Percentiles rank a stretch among this genome's conserved stretches.
Conservation (phyloP, 2,888 invertebrate genomes). For the Cantharis flavilabris region DNA sequence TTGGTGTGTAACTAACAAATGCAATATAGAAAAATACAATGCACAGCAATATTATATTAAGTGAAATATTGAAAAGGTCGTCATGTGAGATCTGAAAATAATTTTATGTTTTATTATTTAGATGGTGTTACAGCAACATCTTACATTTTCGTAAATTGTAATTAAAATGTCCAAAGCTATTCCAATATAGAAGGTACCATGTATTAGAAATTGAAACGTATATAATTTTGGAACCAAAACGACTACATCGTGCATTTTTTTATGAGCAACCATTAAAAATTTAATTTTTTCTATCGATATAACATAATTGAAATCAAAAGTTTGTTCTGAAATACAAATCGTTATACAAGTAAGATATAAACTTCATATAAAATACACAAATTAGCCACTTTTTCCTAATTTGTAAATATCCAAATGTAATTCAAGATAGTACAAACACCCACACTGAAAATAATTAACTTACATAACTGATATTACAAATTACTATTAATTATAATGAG, state of each 20-base stretch:
- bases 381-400: no score
- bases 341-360: no score
- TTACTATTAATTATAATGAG: no score
- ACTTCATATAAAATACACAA: no score
- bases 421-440: no score
- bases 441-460: no score
- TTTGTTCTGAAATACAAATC: background rate
- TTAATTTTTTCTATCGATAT: background rate
- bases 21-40: background rate
- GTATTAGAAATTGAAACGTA: background rate
- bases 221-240: background rate
- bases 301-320: background rate
- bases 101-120: no score
- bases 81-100: background rate
- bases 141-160: background rate
- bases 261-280: background rate
- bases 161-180: background rate
- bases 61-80: background rate
- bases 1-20: background rate
- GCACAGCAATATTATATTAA: background rate
- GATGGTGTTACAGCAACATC: no score
- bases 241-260: background rate
- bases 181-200: background rate
- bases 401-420: no score
- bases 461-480: no score